A percentile compares a stretch with the other conserved stretches of the same genome.
Conservation (phyloP, 35 echinoderm and acorn worm genomes). For the Chiridota heheva region DNA sequence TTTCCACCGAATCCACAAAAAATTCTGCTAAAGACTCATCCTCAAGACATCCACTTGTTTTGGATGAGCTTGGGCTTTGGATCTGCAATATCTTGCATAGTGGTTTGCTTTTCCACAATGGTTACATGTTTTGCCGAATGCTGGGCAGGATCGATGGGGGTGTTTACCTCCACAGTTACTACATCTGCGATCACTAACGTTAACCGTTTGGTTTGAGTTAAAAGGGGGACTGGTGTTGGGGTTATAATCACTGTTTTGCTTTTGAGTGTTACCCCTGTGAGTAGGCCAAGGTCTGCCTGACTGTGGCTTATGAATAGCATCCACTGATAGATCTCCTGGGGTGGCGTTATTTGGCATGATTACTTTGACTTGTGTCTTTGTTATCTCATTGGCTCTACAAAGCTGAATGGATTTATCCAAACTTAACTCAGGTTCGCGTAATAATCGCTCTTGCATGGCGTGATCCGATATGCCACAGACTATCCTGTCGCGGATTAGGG, state of each 20-base stretch:
- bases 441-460: background rate
- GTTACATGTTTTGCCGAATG: slow-evolving; percentile 1
- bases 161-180: background rate
- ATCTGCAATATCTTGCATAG: slow-evolving; percentile 20
- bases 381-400: slow-evolving; percentile 51
- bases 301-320: background rate
- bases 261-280: background rate
- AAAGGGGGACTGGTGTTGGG: too few species aligned
- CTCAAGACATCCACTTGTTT: background rate
- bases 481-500: slow-evolving; percentile 30
- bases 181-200: too few species aligned
- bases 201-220: too few species aligned
- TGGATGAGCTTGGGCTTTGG: background rate
- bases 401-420: slow-evolving; percentile 26
- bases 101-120: slow-evolving; percentile 4
- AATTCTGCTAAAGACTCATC: background rate
- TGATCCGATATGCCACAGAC: slow-evolving; percentile 35
- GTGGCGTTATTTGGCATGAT: background rate
- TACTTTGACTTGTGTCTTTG: slow-evolving; percentile 30
- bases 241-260: background rate
- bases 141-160: background rate
- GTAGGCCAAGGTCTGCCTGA: background rate
- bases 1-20: slow-evolving; percentile 13
- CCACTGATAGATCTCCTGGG: background rate
- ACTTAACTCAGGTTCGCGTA: slow-evolving; percentile 10